phyloP scores from a whole-genome alignment of 2,797 vertebrate genomes.

The Ctenosaura bakeri region DNA sequence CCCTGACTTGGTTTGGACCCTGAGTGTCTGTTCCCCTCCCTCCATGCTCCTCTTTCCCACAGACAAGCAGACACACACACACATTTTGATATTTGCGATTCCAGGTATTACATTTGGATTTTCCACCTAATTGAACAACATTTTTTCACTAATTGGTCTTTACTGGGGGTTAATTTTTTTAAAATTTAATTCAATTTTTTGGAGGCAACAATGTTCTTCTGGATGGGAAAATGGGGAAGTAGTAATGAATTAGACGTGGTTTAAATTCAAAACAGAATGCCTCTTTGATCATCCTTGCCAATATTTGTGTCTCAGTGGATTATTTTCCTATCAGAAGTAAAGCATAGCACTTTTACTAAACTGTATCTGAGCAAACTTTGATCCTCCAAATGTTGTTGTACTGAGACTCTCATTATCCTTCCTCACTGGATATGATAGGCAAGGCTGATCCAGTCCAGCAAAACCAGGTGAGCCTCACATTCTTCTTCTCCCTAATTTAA shows the following conservation, averaged over 20 bases:
- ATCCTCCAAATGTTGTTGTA: not conserved
- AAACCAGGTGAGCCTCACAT: not conserved
- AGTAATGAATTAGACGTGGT: not conserved
- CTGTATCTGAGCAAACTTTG: not conserved
- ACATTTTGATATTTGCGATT: too few relatives aligned
- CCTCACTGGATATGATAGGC: not conserved
- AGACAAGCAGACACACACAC: too few relatives aligned
- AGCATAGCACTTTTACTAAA: not conserved
- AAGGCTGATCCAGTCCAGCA: not conserved
- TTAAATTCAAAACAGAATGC: not conserved
- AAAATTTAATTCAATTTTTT: too few relatives aligned
- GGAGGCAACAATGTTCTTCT: not conserved
- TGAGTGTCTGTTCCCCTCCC: too few relatives aligned
- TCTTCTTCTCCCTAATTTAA: not conserved
- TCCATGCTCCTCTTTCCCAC: too few relatives aligned
- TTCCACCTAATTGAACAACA: not conserved
- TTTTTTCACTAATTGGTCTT: not conserved
- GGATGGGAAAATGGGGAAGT: not conserved
- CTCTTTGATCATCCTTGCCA: not conserved
- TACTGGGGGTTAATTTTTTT: not conserved
- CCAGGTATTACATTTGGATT: not conserved
- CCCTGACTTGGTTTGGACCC: too few relatives aligned
- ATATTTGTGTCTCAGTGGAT: not conserved
- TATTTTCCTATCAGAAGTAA: not conserved
- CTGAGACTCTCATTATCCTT: not conserved